These are phyloP conservation scores for Pan troglodytes DNA, from an alignment of 2,113 vertebrate species.

Conservation along the genomic window NHGRI_mPanTro3-v2.1_pri NC_072403.2:14347001-14347500, in stretches of 20 bases:
- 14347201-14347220: background rate
- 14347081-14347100: background rate
- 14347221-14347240: background rate
- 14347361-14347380: background rate
- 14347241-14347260: background rate
- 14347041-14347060: background rate
- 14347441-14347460: background rate
- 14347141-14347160: background rate
- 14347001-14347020: background rate
- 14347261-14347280: background rate
- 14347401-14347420: background rate
- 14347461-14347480: background rate
- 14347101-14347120: background rate
- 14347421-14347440: background rate
- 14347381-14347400: background rate
- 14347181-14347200: background rate
- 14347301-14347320: background rate
- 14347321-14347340: background rate
- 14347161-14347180: background rate
- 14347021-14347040: background rate
- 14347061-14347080: background rate
- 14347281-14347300: background rate
- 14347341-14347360: background rate
- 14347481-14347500: background rate
- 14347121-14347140: background rate